Conservation (phyloP, 2,888 invertebrate genomes). For the Pachydiplax longipennis region DNA sequence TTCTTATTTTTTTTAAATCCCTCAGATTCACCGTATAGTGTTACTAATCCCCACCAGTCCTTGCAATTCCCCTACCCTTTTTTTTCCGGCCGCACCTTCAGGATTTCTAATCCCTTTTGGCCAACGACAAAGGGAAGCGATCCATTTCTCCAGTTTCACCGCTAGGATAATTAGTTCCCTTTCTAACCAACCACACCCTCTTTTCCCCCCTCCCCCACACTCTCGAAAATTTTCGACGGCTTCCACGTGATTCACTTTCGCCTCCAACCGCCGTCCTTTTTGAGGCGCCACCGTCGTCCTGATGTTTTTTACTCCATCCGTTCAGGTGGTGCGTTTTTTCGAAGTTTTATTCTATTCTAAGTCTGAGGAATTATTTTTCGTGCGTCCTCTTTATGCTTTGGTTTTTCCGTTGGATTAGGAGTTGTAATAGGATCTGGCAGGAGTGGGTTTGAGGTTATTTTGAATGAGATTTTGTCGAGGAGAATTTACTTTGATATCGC, state of each 20-base stretch:
- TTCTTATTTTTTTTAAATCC: not conserved
- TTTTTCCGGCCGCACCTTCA: not conserved
- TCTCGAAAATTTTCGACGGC: not conserved
- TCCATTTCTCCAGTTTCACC: not conserved
- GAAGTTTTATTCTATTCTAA: too few relatives aligned
- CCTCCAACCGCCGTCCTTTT: not conserved
- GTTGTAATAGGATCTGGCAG: too few relatives aligned
- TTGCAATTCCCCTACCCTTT: not conserved
- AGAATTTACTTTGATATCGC: too few relatives aligned
- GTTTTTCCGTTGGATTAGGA: too few relatives aligned
- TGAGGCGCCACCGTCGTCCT: too few relatives aligned
- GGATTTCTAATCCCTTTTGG: not conserved
- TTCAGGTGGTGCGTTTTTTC: too few relatives aligned
- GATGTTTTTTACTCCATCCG: too few relatives aligned
- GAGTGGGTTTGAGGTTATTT: too few relatives aligned
- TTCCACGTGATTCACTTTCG: not conserved
- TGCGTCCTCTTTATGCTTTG: too few relatives aligned
- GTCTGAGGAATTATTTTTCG: too few relatives aligned
- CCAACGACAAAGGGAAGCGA: not conserved
- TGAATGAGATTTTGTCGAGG: too few relatives aligned
- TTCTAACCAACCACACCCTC: not conserved
- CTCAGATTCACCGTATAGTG: not conserved
- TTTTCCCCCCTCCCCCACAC: not conserved
- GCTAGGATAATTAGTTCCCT: slow-evolving; percentile 10
- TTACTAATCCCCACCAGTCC: not conserved